Conservation (phyloP, 2,113 vertebrate genomes). For the Psilopsiagon aymara region DNA sequence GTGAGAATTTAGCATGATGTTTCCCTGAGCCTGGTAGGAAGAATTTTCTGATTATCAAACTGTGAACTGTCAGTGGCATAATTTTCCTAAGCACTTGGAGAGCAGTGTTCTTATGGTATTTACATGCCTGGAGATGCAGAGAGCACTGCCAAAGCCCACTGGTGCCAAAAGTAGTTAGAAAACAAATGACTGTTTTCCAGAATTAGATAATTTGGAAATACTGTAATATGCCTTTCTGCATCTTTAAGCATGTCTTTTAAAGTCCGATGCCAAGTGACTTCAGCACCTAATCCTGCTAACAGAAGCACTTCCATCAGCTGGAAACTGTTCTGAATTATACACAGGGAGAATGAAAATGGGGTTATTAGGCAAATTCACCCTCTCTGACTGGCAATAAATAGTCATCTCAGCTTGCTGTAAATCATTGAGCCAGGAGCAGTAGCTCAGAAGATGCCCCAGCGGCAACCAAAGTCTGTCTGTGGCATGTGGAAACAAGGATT, state of each 20-base stretch:
- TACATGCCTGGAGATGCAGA: neutral
- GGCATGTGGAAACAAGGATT: neutral
- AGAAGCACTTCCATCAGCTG: neutral
- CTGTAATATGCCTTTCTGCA: neutral
- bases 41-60: conserved; percentile 11
- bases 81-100: neutral
- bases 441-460: neutral
- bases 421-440: neutral
- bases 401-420: neutral
- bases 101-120: neutral
- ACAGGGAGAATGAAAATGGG: neutral
- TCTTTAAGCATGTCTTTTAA: neutral
- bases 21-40: neutral
- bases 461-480: neutral
- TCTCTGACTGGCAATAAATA: neutral
- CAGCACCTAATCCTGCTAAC: neutral
- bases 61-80: neutral
- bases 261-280: neutral
- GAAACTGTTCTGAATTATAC: neutral
- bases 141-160: neutral
- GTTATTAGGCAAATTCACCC: neutral
- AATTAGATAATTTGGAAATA: neutral
- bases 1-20: neutral
- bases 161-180: neutral
- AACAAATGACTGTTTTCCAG: neutral